A percentile compares a stretch with the other conserved stretches of the same genome.
These are phyloP conservation scores for Enteromius viviparus DNA, from an alignment of 2,797 vertebrate genomes.

Conservation along the genomic window DNA sequence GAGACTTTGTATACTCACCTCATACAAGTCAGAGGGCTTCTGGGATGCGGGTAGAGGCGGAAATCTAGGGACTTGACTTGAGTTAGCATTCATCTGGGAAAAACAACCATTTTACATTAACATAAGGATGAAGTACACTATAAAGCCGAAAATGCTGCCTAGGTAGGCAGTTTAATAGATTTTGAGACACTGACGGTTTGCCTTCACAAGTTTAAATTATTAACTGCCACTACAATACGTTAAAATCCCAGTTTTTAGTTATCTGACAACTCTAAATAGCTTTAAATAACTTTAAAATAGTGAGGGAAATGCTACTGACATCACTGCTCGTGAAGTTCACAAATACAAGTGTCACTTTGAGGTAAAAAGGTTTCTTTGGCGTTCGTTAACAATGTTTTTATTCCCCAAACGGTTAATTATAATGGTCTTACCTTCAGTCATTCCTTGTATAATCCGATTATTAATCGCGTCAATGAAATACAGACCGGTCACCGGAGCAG, in stretches of 20 bases:
- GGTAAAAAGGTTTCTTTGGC: neutral
- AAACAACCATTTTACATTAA: neutral
- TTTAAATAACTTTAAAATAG: neutral
- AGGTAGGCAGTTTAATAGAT: neutral
- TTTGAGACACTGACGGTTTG: neutral
- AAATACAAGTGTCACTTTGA: neutral
- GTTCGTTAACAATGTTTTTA: neutral
- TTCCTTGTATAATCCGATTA: neutral
- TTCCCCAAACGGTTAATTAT: neutral
- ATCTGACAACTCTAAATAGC: neutral
- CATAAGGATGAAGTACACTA: neutral
- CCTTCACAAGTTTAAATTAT: neutral
- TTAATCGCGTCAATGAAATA: neutral
- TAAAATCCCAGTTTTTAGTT: neutral
- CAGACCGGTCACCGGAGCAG: neutral
- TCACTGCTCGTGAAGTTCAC: neutral
- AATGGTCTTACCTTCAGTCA: constrained; percentile 3
- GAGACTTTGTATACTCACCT: constrained; percentile 24
- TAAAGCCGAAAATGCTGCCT: neutral
- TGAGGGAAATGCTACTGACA: neutral
- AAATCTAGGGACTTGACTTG: neutral
- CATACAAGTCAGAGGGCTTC: constrained; percentile 21
- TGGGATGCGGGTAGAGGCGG: neutral
- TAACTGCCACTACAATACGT: neutral
- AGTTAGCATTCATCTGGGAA: constrained; percentile 33